Base-by-base conservation (phyloP, 2,888 invertebrate species). In the Diadegma fenestrale region DNA sequence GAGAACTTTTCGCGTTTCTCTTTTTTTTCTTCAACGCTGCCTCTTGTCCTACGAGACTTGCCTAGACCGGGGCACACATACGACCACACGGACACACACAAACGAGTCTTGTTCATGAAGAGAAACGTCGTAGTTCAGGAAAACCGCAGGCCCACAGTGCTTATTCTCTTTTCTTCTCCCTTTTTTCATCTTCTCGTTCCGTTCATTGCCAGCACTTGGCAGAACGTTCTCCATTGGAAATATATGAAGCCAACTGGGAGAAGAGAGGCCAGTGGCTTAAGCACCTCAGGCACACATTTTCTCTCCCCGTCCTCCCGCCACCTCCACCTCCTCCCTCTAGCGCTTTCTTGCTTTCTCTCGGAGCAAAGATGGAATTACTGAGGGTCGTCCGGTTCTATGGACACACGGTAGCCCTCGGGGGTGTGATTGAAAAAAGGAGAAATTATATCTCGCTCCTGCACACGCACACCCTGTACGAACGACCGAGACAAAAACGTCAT, bases 351-450 rank as follows among this genome's bases (percentile, higher is more conserved):
- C 66, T 6, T 30, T 30, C 69, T 37, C 45, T 26, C 8, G 26
- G 19, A 68, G 26, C 5, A 54, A 78, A 58, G 30, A 58, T 26
- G 43, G 22, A 91, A 92, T 91, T 91, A 91, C 90, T 87, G 88
- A 84, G 89, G 88, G 61, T 72, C 68, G 63, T 66, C 80, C 88
- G 51, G 51, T 68, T 78, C 78, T 69, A 68, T 71, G 88, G 87
- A 91, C 90, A 86, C 88, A 86, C 88, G 82, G 85, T 86, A 88
- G 77, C 66, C 83, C 86, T 86, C 88, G 88, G 87, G 88, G 88
- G 88, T 80, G 90, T 90, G 91, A 91, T 92, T 91, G 90, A 76
- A 76, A 91, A 92, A 92, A 91, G 90, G 90, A 87, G 88, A 89
- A 90, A 90, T 91, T 89, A 88, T 88, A 88, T 86, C 83, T 64